Conservation (phyloP, 2,113 vertebrate genomes). For the Xiphophorus hellerii region DNA sequence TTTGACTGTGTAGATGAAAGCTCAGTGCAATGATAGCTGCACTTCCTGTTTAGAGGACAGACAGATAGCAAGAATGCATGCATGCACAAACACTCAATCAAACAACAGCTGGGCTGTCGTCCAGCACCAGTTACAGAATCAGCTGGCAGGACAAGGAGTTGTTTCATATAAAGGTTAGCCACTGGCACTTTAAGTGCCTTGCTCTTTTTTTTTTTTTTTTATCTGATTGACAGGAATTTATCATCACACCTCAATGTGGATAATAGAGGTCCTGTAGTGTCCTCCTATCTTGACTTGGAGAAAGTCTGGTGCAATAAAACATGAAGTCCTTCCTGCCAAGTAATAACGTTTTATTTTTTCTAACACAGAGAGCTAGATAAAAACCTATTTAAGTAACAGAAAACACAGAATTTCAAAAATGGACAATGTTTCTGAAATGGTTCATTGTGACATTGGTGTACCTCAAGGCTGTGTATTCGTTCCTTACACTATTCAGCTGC, state of each 20-base stretch:
- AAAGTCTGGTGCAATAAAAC: not conserved
- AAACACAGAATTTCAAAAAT: no score
- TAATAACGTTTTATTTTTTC: not conserved
- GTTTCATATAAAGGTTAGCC: slow-evolving; percentile 40
- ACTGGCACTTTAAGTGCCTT: slow-evolving; percentile 32
- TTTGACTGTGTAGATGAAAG: slow-evolving; percentile 20
- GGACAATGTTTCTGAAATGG: no score
- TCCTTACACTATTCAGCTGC: no score
- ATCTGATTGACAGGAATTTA: slow-evolving; percentile 23
- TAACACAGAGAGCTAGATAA: not conserved
- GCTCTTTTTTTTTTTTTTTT: slow-evolving; percentile 7
- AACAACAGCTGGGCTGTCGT: slow-evolving; percentile 39
- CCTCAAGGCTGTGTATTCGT: no score
- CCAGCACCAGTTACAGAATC: slow-evolving; percentile 40
- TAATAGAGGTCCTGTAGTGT: no score
- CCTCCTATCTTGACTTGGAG: no score
- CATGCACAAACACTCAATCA: not conserved
- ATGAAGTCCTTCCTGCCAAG: not conserved
- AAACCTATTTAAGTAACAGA: no score
- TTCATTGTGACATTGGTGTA: no score
- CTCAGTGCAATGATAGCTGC: slow-evolving; percentile 23
- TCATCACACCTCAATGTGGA: not conserved
- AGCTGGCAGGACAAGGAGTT: slow-evolving; percentile 27
- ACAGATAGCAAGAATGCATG: not conserved
- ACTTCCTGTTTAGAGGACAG: slow-evolving; percentile 53